Percentiles rank a stretch among this genome's conserved stretches.
Conservation (phyloP, 2,797 vertebrate genomes). For the Poecilia picta region DNA sequence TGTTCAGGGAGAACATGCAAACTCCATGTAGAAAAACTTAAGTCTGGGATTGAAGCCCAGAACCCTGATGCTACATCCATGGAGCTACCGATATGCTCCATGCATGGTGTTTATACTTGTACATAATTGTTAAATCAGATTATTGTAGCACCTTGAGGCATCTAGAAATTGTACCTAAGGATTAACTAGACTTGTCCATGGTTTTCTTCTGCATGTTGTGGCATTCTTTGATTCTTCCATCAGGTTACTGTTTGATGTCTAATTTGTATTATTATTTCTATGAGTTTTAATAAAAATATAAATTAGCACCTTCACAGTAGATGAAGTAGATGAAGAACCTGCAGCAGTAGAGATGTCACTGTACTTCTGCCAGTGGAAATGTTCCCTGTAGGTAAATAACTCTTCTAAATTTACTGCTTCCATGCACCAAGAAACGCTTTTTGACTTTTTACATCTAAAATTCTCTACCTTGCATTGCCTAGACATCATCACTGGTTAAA, state of each 20-base stretch:
- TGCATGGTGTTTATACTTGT: not conserved
- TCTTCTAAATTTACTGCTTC: not conserved
- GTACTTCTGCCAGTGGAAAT: not conserved
- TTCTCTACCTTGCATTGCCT: not conserved
- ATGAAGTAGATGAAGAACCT: not conserved
- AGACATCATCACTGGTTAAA: constrained; percentile 8
- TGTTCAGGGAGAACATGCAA: not conserved
- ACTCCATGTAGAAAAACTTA: not conserved
- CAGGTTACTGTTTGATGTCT: not conserved
- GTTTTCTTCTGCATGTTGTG: not conserved
- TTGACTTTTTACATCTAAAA: not conserved
- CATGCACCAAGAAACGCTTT: not conserved
- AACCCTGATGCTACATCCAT: not conserved
- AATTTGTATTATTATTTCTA: not conserved
- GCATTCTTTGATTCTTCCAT: not conserved
- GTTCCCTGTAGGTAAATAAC: not conserved
- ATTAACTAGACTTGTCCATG: not conserved
- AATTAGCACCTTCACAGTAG: not conserved
- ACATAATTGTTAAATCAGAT: not conserved
- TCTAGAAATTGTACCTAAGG: not conserved
- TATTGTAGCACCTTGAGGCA: not conserved
- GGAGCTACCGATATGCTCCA: not conserved
- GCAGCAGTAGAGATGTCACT: not conserved
- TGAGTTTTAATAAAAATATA: not conserved
- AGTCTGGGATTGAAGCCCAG: not conserved